phyloP scores from a whole-genome alignment of 2,888 invertebrate species.

The Ornithoptera priamus region DNA sequence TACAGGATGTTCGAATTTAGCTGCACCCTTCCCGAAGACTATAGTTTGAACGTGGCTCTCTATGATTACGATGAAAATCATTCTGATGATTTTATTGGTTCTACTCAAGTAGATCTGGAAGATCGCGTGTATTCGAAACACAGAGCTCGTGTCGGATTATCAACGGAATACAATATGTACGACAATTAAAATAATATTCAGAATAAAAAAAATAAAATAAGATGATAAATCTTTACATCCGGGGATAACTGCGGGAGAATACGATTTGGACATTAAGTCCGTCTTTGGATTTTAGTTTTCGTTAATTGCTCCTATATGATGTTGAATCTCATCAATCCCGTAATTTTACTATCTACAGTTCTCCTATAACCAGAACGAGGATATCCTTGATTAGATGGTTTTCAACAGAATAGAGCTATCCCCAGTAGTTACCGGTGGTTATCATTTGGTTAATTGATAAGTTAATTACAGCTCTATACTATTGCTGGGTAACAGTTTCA shows the following conservation, averaged over 20 bases:
- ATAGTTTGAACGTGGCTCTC: conserved; percentile 85
- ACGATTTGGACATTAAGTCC: too few species aligned
- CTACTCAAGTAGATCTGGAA: conserved; percentile 91
- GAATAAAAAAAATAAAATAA: background rate
- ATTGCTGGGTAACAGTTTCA: background rate
- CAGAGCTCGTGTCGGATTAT: conserved; percentile 88
- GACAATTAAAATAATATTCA: conserved; percentile 32
- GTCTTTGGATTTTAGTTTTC: too few species aligned
- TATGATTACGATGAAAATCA: conserved; percentile 86
- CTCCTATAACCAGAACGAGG: too few species aligned
- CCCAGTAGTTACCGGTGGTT: too few species aligned
- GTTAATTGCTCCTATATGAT: too few species aligned
- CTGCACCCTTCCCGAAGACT: conserved; percentile 87
- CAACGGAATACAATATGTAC: conserved; percentile 84
- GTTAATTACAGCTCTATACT: background rate
- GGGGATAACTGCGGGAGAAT: too few species aligned
- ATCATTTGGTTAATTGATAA: too few species aligned
- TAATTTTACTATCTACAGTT: too few species aligned
- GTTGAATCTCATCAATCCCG: too few species aligned
- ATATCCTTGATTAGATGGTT: too few species aligned
- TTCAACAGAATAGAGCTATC: too few species aligned
- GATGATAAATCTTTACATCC: too few species aligned
- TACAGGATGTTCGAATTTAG: conserved; percentile 86
- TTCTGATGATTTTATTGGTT: conserved; percentile 90
- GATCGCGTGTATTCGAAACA: conserved; percentile 90